phyloP scores from a whole-genome alignment of 2,113 vertebrate species.

The Dipodomys spectabilis region DNA sequence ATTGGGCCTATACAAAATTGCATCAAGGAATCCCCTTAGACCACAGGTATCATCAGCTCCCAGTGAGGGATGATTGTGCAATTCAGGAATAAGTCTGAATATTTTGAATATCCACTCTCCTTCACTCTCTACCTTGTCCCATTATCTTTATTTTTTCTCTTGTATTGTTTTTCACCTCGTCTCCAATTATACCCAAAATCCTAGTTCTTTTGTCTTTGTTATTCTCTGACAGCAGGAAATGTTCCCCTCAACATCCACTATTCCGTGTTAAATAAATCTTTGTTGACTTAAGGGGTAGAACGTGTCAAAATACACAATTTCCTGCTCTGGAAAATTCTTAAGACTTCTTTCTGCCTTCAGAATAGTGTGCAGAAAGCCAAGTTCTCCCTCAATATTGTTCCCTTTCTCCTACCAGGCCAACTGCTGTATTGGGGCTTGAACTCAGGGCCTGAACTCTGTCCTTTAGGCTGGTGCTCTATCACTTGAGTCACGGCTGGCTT shows the following conservation, averaged over 20 bases:
- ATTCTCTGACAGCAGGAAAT: not conserved
- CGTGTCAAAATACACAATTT: not conserved
- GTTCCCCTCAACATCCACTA: not conserved
- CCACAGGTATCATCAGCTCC: not conserved
- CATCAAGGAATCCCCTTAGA: not conserved
- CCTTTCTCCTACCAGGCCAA: not conserved
- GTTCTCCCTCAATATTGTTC: not conserved
- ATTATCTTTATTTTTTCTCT: not conserved
- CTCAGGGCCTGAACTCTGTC: too few species aligned
- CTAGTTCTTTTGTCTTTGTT: conserved; percentile 2
- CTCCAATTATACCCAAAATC: not conserved
- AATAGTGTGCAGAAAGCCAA: not conserved
- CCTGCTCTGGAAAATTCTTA: conserved; percentile 32
- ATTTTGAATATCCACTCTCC: too few species aligned
- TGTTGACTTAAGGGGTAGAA: not conserved
- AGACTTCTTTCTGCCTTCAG: not conserved
- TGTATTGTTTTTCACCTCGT: not conserved
- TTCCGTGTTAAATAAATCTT: not conserved
- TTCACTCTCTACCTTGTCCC: too few species aligned
- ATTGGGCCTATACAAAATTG: not conserved
- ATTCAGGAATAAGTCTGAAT: not conserved
- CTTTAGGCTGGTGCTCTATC: too few species aligned
- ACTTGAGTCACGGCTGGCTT: too few species aligned
- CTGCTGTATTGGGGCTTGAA: not conserved
- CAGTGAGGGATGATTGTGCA: not conserved